These are phyloP conservation scores for Rhopilema esculentum DNA, from an alignment of 30 jellyfish, hydroid and myxozoan genomes.

Conservation along the genomic window DNA sequence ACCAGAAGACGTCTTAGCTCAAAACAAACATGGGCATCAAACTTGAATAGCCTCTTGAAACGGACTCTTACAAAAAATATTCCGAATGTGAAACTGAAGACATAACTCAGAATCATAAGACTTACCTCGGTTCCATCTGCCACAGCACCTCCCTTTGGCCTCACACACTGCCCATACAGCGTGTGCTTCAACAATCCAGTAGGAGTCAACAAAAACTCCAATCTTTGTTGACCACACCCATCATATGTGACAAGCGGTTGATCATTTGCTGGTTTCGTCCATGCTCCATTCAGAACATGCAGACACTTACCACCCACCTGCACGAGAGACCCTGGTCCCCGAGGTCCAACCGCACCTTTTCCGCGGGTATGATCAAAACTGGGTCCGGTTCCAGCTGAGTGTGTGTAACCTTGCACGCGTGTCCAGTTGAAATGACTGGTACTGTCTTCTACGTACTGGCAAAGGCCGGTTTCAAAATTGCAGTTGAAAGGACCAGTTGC, in stretches of 20 bases:
- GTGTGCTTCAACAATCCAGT: slow-evolving; percentile 75
- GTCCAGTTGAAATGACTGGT: slow-evolving; percentile 92
- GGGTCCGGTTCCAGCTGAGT: slow-evolving; percentile 89
- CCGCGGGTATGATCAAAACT: slow-evolving; percentile 91
- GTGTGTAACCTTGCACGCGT: slow-evolving; percentile 91
- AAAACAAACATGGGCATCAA: too few relatives aligned
- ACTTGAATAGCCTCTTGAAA: too few relatives aligned
- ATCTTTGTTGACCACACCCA: slow-evolving; percentile 95
- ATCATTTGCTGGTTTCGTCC: slow-evolving; percentile 85
- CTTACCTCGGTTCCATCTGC: slow-evolving; percentile 83
- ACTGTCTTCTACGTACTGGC: slow-evolving; percentile 73
- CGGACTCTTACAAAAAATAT: too few relatives aligned
- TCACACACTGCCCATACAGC: slow-evolving; percentile 74
- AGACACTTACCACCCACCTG: slow-evolving; percentile 87
- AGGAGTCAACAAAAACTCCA: slow-evolving; percentile 73
- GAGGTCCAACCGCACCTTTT: slow-evolving; percentile 90
- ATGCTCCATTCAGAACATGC: slow-evolving; percentile 90
- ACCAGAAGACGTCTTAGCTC: too few relatives aligned
- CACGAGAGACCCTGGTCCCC: slow-evolving; percentile 94
- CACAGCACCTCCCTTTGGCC: slow-evolving; percentile 85
- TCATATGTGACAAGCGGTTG: slow-evolving; percentile 84
- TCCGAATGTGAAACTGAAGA: too few relatives aligned
- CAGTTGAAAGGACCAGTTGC: slow-evolving; percentile 90
- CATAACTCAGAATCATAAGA: background rate
- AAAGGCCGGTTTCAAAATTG: slow-evolving; percentile 82